Base-by-base conservation (phyloP, 2,113 vertebrate species). In the Salvelinus sp. region DNA sequence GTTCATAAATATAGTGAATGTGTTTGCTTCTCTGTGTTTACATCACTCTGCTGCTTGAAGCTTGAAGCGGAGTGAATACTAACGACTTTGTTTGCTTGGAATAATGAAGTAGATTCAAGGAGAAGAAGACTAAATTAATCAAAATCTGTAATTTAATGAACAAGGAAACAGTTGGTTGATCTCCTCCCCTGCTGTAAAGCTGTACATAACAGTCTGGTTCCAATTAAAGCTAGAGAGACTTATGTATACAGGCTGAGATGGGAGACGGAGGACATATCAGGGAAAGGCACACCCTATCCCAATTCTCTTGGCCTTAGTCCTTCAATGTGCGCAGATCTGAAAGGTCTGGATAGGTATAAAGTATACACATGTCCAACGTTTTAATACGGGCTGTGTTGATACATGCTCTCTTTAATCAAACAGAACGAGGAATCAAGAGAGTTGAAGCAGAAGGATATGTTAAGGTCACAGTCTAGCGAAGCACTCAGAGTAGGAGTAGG, bases 11-110 rank as follows among this genome's bases (percentile, higher is more conserved):
- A 82, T 63, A 69, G 75, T 48, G 73, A 38, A 22, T 16, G 58
- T 83, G 62, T 78, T 60, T 58, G 64, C 25, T 0, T 58, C 75
- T 50, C 70, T 62, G 38, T 85, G 73, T 88, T 82, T 85, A 85
- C 84, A 80, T 64, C 54, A 28, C 76, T 66, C 7, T 38, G 38
- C 44, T 64, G 72, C 65, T 67, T 44, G 38, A 10, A 44, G 38
- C 38, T 76, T 63, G 38, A 68, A n/a, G 64, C 33, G 28, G 58
- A 50, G 63, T 69, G 60, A 80, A 74, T 72, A 2, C 9, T 9
- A 44, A 73, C 18, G 18, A 47, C 27, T 78, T 70, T 84, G 78
- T 85, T 83, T 79, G 75, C 78, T 81, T 63, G 73, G 64, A 73
- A 70, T 79, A 74, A 82, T 77, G 67, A 82, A 76, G 82, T 62